A percentile compares a stretch with the other conserved stretches of the same genome.
phyloP scores from a whole-genome alignment of 2,797 vertebrate genomes.

The Aldrovandia affinis region DNA sequence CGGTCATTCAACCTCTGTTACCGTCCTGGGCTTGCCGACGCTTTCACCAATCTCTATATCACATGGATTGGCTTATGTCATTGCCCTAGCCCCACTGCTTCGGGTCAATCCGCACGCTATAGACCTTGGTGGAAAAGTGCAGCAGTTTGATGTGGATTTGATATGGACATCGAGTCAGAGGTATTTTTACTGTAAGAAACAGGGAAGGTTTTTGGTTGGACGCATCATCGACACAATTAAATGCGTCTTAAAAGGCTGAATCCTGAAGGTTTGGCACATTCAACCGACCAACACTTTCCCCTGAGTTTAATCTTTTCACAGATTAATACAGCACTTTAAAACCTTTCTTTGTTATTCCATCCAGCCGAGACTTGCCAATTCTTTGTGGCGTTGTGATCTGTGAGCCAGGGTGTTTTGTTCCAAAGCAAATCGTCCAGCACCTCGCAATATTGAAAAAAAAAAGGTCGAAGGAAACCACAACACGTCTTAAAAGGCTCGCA shows the following conservation, averaged over 20 bases:
- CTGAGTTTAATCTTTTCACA: neutral
- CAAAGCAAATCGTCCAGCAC: neutral
- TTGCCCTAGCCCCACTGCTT: neutral
- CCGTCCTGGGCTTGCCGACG: neutral
- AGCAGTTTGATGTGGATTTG: too few species aligned
- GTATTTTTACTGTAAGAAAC: too few species aligned
- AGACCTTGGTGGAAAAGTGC: too few species aligned
- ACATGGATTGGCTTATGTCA: neutral
- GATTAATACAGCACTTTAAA: neutral
- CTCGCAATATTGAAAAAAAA: too few species aligned
- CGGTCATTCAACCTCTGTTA: neutral
- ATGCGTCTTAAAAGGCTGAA: too few species aligned
- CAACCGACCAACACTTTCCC: too few species aligned
- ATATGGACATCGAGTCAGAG: too few species aligned
- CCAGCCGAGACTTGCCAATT: neutral
- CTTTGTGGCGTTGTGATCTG: neutral
- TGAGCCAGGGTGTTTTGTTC: neutral
- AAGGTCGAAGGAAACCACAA: too few species aligned
- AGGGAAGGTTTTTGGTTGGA: too few species aligned
- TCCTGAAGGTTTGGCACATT: too few species aligned
- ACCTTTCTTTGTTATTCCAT: neutral
- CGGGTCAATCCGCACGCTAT: neutral
- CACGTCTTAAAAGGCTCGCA: neutral
- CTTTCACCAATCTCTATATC: neutral
- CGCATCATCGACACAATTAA: too few species aligned